These are phyloP conservation scores for Diceros bicornis DNA, from an alignment of 2,797 vertebrate genomes.

Conservation along the genomic window DNA sequence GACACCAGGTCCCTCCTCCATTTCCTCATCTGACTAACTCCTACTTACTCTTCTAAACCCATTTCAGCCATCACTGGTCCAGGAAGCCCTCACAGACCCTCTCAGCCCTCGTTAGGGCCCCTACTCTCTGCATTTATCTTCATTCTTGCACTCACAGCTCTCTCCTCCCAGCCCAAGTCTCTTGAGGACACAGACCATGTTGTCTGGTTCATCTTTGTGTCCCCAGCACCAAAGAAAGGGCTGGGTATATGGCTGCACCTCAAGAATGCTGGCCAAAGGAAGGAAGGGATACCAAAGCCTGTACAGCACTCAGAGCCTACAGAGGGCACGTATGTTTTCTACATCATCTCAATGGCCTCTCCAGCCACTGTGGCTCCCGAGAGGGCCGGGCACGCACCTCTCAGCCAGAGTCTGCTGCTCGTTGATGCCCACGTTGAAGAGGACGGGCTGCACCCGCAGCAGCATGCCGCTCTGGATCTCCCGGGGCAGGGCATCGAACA, in stretches of 20 bases:
- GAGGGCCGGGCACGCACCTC: conserved; percentile 91
- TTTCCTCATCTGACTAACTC: neutral
- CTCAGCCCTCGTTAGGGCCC: too few relatives aligned
- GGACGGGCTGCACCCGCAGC: conserved; percentile 97
- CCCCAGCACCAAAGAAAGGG: neutral
- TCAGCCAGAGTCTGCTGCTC: conserved; percentile 99
- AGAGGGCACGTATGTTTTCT: neutral
- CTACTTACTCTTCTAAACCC: neutral
- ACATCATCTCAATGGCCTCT: rapidly evolving
- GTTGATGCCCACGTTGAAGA: conserved; percentile 99
- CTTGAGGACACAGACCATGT: neutral
- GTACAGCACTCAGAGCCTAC: rapidly evolving
- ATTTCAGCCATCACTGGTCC: neutral
- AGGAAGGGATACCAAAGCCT: neutral
- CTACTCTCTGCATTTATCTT: neutral
- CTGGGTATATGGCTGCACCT: rapidly evolving
- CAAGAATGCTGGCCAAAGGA: neutral
- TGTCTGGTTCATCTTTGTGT: neutral
- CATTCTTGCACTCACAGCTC: neutral
- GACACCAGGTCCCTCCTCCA: neutral
- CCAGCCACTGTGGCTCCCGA: rapidly evolving
- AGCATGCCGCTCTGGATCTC: conserved; percentile 99
- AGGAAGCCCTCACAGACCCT: neutral
- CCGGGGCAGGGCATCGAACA: conserved; percentile 96
- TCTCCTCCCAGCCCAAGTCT: neutral